Evolutionary conservation across 2,888 invertebrate species (phyloP).

Genomic region (Rhimphoctona megacephalus): DNA sequence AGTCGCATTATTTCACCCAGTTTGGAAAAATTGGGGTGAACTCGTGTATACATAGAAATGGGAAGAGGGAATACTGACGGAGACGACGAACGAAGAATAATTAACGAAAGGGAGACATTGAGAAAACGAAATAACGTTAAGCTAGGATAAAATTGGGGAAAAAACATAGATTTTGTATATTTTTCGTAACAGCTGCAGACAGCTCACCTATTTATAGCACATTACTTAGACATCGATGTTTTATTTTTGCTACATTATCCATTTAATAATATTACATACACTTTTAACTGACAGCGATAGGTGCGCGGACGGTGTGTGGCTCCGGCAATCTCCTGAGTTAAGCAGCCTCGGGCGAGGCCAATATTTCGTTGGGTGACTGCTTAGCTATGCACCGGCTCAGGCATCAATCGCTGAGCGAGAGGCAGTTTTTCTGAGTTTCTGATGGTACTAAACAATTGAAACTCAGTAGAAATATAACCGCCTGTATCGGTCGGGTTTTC

Average conservation of each 20-base stretch:
- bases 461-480: too few relatives aligned
- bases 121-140: conserved; percentile 3
- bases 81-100: conserved; percentile 73
- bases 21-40: conserved; percentile 65
- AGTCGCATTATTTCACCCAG: conserved; percentile 68
- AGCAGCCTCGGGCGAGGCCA: too few relatives aligned
- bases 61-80: conserved; percentile 7
- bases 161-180: conserved; percentile 42
- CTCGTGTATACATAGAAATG: background rate
- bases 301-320: too few relatives aligned
- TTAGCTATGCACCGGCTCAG: too few relatives aligned
- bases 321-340: too few relatives aligned
- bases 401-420: too few relatives aligned
- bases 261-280: background rate
- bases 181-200: conserved; percentile 73
- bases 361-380: too few relatives aligned
- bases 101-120: conserved; percentile 60
- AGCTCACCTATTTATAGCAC: conserved; percentile 71
- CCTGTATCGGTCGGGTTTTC: too few relatives aligned
- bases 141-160: conserved; percentile 25
- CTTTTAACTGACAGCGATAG: too few relatives aligned
- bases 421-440: too few relatives aligned
- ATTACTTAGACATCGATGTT: background rate
- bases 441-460: too few relatives aligned
- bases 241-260: background rate